Base-by-base conservation (phyloP, 2,888 invertebrate genomes). In the Iselma pallidipennis region DNA sequence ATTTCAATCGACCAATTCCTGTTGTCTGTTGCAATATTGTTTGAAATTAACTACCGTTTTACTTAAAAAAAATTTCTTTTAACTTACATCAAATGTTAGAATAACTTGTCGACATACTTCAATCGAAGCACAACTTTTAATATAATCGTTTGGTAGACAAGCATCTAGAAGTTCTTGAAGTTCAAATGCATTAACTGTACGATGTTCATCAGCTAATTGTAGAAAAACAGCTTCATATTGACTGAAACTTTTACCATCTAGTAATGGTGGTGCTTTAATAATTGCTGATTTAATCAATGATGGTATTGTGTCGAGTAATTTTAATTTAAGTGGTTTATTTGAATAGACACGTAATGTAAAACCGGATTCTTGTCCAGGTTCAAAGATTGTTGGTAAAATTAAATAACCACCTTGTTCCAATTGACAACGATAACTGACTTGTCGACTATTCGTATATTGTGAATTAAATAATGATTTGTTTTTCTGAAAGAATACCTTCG, bases 21-120 rank as follows among this genome's bases (percentile, higher is more conserved):
- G 89, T 87, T 75, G 88, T 90, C 92, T 90, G 76, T 25, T 37
- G 19, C 0, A 12, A 9, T 31, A 23, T 19, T 1, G 7, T 23
- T 28, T 5, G 49, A 23, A 45, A 25, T 37, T 10, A 52, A 52
- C 9, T 7, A 49, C 21, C 16, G 28, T 10, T 3, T 2, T 10
- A 5, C n/a, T 29, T 4, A 52, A 23, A 10, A 12, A 48, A 14
- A 12, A 14, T 0, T 19, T 52, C 12, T 10, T 12, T 72, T 81
- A 82, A 89, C 90, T 90, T 90, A 93, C 93, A 83, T 95, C 95
- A 83, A 95, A 87, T 6, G 95, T 89, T 1, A 95, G 85, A 19
- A 96, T 91, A 7, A 95, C 93, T 82, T 95, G 95, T 61, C 95
- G 85, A 76, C 96, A 96, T 1, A 96, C 95, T 80, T 95, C 95